Evolutionary conservation across 2,113 vertebrate species (phyloP).

Genomic region (Hemiscyllium ocellatum): DNA sequence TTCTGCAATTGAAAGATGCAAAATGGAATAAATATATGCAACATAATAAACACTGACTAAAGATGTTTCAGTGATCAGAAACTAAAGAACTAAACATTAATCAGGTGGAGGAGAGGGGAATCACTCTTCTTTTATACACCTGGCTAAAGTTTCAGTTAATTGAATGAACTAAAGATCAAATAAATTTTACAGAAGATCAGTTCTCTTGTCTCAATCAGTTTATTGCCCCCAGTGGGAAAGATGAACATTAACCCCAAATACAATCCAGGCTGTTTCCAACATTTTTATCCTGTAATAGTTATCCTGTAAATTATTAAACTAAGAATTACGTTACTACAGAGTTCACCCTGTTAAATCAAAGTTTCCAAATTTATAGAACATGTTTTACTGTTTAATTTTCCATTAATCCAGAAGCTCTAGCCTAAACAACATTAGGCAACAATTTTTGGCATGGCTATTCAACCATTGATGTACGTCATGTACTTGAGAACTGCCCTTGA

Average conservation of each 20-base stretch:
- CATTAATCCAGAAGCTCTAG: background rate
- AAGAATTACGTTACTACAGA: background rate
- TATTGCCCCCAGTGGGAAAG: background rate
- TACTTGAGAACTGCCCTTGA: background rate
- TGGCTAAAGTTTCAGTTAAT: background rate
- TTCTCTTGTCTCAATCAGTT: background rate
- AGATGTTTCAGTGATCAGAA: background rate
- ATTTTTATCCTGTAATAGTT: background rate
- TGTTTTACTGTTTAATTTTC: background rate
- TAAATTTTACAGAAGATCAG: no score
- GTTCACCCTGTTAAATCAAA: background rate
- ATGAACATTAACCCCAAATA: background rate
- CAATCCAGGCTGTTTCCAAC: background rate
- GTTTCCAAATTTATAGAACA: background rate
- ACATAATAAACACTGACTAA: background rate
- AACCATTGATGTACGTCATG: background rate
- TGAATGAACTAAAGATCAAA: background rate
- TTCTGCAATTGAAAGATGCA: conserved; percentile 12
- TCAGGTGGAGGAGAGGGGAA: background rate
- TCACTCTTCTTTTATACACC: background rate
- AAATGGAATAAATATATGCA: background rate
- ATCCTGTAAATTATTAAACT: background rate
- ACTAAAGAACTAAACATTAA: background rate
- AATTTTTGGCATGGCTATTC: background rate
- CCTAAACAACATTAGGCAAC: background rate